Evolutionary conservation across 1,140 invertebrate species (phyloP).

Genomic region (Drosophila lacertosa): DNA sequence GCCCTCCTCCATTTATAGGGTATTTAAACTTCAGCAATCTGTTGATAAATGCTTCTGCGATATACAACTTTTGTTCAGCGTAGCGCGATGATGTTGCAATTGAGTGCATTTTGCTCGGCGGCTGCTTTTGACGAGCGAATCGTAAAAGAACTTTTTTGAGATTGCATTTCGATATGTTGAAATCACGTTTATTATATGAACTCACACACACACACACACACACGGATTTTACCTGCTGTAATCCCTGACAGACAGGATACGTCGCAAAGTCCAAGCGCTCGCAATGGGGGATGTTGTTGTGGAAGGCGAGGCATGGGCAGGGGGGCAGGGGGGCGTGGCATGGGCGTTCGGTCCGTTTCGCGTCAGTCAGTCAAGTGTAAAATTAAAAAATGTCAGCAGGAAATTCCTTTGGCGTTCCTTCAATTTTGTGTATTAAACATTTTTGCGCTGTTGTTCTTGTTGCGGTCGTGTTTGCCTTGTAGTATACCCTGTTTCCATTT

Average conservation of each 20-base stretch:
- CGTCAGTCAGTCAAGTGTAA: conserved; percentile 76
- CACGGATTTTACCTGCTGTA: conserved; percentile 57
- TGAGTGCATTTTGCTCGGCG: conserved; percentile 8
- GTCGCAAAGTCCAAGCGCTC: conserved; percentile 1
- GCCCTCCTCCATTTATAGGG: too few species aligned
- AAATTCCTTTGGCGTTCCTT: conserved; percentile 79
- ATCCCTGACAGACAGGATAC: conserved; percentile 34
- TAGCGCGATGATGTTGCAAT: neutral
- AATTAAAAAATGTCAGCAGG: conserved; percentile 80
- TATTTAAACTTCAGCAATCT: too few species aligned
- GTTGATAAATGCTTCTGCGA: too few species aligned
- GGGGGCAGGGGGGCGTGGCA: neutral
- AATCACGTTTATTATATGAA: conserved; percentile 22
- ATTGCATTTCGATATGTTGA: conserved; percentile 43
- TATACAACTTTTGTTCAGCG: conserved; percentile 16
- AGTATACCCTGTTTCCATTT: too few species aligned
- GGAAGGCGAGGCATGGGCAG: too few species aligned
- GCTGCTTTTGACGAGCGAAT: neutral
- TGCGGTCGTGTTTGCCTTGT: neutral
- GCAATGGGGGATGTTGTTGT: neutral
- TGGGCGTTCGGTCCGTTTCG: conserved; percentile 15
- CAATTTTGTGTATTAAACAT: conserved; percentile 65
- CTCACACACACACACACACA: conserved; percentile 2
- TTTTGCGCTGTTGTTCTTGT: conserved; percentile 34
- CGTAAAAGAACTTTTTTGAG: conserved; percentile 12